These are phyloP conservation scores for Oxytorus armatus DNA, from an alignment of 2,888 invertebrate species.

Conservation along the genomic window DNA sequence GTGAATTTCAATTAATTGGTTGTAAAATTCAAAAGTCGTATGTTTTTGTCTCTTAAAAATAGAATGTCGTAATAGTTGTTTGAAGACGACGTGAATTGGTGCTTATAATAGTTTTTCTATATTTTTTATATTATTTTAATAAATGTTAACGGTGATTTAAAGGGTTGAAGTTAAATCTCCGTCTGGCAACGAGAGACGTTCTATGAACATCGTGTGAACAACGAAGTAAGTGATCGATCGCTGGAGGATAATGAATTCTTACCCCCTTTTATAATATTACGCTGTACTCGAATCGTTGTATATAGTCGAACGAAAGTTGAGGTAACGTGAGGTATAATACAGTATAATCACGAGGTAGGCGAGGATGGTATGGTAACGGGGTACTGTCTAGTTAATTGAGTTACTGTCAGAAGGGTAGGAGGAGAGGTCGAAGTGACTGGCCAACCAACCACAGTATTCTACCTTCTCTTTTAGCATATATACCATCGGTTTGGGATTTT, in stretches of 20 bases:
- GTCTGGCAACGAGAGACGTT: not conserved
- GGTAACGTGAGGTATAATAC: conserved; percentile 57
- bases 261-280: conserved; percentile 16
- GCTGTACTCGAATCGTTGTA: conserved; percentile 4
- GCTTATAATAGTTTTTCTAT: too few species aligned
- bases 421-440: conserved; percentile 24
- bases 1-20: too few species aligned
- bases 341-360: conserved; percentile 57
- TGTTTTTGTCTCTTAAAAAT: too few species aligned
- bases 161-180: not conserved
- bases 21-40: too few species aligned
- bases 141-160: not conserved
- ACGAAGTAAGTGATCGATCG: conserved; percentile 12
- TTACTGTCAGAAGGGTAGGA: conserved; percentile 53
- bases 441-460: conserved; percentile 51
- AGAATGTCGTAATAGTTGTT: too few species aligned
- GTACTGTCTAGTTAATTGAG: conserved; percentile 63
- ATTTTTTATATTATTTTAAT: too few species aligned
- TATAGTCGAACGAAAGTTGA: conserved; percentile 50
- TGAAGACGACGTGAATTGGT: too few species aligned
- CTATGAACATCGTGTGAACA: conserved; percentile 13
- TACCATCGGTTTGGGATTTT: conserved; percentile 46
- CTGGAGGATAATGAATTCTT: conserved; percentile 44
- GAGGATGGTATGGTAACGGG: conserved; percentile 41
- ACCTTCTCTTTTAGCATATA: conserved; percentile 54